Evolutionary conservation across 2,113 vertebrate species (phyloP).

Genomic region (Pangasianodon gigas): DNA sequence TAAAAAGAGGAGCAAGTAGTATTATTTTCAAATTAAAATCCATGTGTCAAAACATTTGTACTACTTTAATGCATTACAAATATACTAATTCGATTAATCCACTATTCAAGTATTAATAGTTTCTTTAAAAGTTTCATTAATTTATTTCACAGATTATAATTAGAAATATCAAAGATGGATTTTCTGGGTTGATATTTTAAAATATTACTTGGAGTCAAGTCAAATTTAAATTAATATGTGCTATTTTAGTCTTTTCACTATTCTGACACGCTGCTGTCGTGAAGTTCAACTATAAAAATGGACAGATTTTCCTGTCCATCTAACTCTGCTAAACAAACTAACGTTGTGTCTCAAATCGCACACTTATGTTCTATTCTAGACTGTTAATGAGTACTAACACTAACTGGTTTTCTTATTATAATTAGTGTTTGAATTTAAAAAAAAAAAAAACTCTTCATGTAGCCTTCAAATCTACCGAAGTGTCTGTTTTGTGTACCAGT

Average conservation of each 20-base stretch:
- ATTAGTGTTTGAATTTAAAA: neutral
- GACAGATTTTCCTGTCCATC: neutral
- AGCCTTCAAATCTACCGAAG: no score
- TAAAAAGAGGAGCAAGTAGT: neutral
- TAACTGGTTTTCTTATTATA: neutral
- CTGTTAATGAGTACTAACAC: neutral
- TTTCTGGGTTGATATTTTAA: no score
- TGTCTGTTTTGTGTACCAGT: no score
- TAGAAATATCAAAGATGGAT: neutral
- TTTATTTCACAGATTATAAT: neutral
- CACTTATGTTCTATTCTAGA: neutral
- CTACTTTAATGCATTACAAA: neutral
- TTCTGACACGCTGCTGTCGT: no score
- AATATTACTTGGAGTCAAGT: no score
- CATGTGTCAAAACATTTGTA: neutral
- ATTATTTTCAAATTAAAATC: neutral
- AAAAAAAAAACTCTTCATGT: no score
- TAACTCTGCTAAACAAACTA: neutral
- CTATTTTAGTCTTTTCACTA: neutral
- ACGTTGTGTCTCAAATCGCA: neutral
- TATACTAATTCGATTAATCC: neutral
- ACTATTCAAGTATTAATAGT: neutral
- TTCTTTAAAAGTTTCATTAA: neutral
- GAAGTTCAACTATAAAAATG: neutral
- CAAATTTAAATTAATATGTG: no score